These are phyloP conservation scores for Osmerus eperlanus DNA, from an alignment of 2,113 vertebrate genomes.

Conservation along the genomic window DNA sequence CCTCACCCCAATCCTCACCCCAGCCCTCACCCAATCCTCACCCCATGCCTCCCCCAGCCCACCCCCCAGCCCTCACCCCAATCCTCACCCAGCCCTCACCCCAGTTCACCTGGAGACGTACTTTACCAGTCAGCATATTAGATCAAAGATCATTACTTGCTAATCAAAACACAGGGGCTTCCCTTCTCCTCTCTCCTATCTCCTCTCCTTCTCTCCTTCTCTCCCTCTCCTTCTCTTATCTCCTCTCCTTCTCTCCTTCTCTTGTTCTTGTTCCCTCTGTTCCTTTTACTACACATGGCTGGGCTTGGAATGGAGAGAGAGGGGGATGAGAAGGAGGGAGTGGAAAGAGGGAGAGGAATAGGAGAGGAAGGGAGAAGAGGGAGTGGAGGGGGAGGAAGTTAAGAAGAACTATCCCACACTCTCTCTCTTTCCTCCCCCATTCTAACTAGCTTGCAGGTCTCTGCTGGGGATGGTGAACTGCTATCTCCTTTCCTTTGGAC, in stretches of 20 bases:
- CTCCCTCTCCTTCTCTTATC: background rate
- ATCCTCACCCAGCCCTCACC: slow-evolving; percentile 63
- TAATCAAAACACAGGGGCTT: slow-evolving; percentile 75
- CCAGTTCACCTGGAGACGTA: slow-evolving; percentile 75
- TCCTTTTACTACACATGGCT: slow-evolving; percentile 12
- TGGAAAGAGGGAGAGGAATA: slow-evolving; percentile 17
- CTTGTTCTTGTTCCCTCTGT: background rate
- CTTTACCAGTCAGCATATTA: slow-evolving; percentile 78
- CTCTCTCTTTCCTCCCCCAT: too few species aligned
- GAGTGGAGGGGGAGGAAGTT: too few species aligned
- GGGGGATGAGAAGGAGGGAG: slow-evolving; percentile 40
- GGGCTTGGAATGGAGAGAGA: slow-evolving; percentile 24
- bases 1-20: too few species aligned
- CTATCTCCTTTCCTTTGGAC: too few species aligned
- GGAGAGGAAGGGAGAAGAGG: too few species aligned
- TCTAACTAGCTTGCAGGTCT: too few species aligned
- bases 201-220: too few species aligned
- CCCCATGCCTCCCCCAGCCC: too few species aligned
- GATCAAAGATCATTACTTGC: slow-evolving; percentile 81
- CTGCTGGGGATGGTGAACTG: too few species aligned
- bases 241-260: background rate
- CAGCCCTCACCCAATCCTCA: too few species aligned
- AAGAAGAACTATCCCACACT: too few species aligned
- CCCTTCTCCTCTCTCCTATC: slow-evolving; percentile 29
- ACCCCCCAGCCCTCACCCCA: too few species aligned